A percentile compares a stretch with the other conserved stretches of the same genome.
phyloP scores from a whole-genome alignment of 2,888 invertebrate species.

The Callimorpha dominula region DNA sequence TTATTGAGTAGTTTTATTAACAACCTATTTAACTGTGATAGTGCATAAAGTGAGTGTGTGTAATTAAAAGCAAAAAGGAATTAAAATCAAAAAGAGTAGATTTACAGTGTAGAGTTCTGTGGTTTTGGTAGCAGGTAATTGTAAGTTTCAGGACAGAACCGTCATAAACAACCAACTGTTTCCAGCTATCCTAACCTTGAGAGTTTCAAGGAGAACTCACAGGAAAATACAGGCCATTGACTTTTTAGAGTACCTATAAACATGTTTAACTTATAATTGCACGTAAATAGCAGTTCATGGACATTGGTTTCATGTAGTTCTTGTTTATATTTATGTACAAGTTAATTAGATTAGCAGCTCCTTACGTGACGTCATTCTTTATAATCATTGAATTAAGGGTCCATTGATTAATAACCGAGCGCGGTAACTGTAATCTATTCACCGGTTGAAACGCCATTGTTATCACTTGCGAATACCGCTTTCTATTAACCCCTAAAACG shows the following conservation, averaged over 20 bases:
- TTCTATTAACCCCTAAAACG: neutral
- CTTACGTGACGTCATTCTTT: no score
- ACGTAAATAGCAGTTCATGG: constrained; percentile 32
- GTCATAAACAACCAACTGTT: constrained; percentile 1
- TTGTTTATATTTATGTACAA: no score
- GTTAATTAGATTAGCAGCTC: neutral
- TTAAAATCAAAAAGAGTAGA: neutral
- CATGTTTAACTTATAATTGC: constrained; percentile 33
- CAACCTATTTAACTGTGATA: no score
- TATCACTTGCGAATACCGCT: neutral
- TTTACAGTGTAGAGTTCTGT: neutral
- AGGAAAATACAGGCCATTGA: constrained; percentile 48
- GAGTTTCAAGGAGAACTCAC: constrained; percentile 35
- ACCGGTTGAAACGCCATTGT: neutral
- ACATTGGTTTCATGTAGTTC: neutral
- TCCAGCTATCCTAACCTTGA: constrained; percentile 32
- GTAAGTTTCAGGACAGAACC: neutral
- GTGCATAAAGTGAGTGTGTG: neutral
- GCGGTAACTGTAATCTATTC: neutral
- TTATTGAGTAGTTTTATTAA: no score
- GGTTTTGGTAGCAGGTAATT: neutral
- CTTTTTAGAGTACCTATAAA: constrained; percentile 34
- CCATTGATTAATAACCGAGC: neutral
- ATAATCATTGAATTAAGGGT: neutral
- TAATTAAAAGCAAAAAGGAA: no score